A percentile compares a stretch with the other conserved stretches of the same genome.
Conservation (phyloP, 2,888 invertebrate genomes). For the Microplitis deprimator region DNA sequence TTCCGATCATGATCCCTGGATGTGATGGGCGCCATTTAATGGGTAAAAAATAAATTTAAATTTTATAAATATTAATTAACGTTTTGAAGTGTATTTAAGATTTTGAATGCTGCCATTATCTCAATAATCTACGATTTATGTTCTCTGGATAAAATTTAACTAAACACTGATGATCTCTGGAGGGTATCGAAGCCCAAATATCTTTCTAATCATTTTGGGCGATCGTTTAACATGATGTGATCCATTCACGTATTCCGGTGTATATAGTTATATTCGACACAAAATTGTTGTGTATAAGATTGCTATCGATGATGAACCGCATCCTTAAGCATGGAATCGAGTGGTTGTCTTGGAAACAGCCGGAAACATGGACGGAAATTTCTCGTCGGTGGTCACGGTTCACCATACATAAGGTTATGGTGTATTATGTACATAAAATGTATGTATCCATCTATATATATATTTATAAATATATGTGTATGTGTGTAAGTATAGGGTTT, state of each 20-base stretch:
- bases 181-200: not conserved
- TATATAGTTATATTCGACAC: not conserved
- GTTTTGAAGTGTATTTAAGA: too few species aligned
- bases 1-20: slow-evolving; percentile 1
- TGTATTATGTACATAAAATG: not conserved
- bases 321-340: slow-evolving; percentile 34
- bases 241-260: not conserved
- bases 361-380: slow-evolving; percentile 65
- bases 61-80: not conserved
- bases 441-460: slow-evolving; percentile 33
- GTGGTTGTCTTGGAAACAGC: slow-evolving; percentile 36
- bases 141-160: not conserved
- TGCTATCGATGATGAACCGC: slow-evolving; percentile 39
- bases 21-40: not conserved
- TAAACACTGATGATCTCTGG: not conserved
- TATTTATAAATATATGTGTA: slow-evolving; percentile 31
- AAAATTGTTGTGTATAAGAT: slow-evolving; percentile 20
- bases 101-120: not conserved
- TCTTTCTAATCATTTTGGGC: not conserved
- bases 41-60: not conserved
- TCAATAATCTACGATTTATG: not conserved
- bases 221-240: not conserved
- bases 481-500: slow-evolving; percentile 10
- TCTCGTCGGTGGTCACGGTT: slow-evolving; percentile 60
- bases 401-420: slow-evolving; percentile 46